phyloP scores from a whole-genome alignment of 2,888 invertebrate species.

The Dolichopus griseipennis region DNA sequence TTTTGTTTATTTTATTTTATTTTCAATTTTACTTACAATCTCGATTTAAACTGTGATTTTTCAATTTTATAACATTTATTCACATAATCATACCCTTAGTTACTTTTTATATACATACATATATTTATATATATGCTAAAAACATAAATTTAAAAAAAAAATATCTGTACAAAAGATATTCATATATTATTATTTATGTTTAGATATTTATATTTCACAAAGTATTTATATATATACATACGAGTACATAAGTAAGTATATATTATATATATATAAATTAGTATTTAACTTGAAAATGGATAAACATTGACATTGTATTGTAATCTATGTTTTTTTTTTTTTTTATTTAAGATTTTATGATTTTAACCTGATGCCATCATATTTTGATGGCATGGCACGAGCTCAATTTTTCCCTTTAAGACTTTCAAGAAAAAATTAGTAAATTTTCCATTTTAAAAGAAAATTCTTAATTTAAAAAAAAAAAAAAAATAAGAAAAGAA shows the following conservation, averaged over 20 bases:
- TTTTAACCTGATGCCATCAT: neutral
- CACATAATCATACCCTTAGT: neutral
- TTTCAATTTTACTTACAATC: neutral
- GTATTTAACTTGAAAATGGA: neutral
- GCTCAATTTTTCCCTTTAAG: neutral
- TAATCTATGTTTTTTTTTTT: neutral
- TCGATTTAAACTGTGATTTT: neutral
- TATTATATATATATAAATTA: too few relatives aligned
- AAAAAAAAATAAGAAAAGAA: neutral
- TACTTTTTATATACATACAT: neutral
- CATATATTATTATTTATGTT: too few relatives aligned
- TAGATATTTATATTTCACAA: too few relatives aligned
- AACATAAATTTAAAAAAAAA: too few relatives aligned
- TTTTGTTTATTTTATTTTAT: neutral
- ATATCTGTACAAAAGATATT: too few relatives aligned
- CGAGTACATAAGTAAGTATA: too few relatives aligned
- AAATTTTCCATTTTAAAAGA: too few relatives aligned
- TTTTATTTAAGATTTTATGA: too few relatives aligned
- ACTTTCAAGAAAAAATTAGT: neutral
- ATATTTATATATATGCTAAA: too few relatives aligned
- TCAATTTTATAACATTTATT: neutral
- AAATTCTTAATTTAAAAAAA: neutral
- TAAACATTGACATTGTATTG: neutral
- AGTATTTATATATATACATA: too few relatives aligned
- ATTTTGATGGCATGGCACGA: neutral